phyloP scores from a whole-genome alignment of 1,140 invertebrate species.

The Lasioglossum albipes region DNA sequence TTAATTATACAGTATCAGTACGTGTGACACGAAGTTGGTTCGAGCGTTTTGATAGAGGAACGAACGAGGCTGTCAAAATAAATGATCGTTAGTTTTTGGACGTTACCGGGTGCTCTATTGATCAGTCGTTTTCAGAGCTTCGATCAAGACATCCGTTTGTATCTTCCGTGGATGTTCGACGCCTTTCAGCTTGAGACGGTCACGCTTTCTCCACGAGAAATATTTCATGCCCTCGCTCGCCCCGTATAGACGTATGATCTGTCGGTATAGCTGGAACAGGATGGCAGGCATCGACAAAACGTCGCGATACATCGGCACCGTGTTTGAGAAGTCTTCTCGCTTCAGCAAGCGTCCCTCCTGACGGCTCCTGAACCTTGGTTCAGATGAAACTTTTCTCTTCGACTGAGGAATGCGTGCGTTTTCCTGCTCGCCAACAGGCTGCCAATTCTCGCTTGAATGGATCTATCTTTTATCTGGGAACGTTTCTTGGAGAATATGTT shows the following conservation, averaged over 20 bases:
- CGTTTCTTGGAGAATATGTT: too few species aligned
- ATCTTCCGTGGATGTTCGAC: background rate
- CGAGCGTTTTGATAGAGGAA: too few species aligned
- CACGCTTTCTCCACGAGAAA: constrained; percentile 3
- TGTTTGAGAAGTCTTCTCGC: constrained; percentile 22
- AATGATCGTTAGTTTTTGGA: too few species aligned
- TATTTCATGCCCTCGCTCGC: constrained; percentile 19
- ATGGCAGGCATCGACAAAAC: constrained; percentile 19
- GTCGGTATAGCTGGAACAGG: background rate
- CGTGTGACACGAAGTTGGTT: too few species aligned
- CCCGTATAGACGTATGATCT: constrained; percentile 11
- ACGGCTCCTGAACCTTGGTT: too few species aligned
- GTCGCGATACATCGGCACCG: constrained; percentile 40
- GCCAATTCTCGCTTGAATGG: background rate
- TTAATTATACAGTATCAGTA: too few species aligned
- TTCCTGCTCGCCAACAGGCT: too few species aligned
- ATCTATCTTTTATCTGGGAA: too few species aligned
- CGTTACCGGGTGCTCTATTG: too few species aligned
- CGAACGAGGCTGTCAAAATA: too few species aligned
- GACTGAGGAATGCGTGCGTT: background rate
- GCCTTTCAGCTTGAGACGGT: background rate
- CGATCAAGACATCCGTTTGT: background rate
- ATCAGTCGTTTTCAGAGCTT: background rate
- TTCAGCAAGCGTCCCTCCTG: background rate
- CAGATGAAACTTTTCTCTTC: constrained; percentile 9